phyloP scores from a whole-genome alignment of 2,113 vertebrate genomes.

The Suricata suricatta region DNA sequence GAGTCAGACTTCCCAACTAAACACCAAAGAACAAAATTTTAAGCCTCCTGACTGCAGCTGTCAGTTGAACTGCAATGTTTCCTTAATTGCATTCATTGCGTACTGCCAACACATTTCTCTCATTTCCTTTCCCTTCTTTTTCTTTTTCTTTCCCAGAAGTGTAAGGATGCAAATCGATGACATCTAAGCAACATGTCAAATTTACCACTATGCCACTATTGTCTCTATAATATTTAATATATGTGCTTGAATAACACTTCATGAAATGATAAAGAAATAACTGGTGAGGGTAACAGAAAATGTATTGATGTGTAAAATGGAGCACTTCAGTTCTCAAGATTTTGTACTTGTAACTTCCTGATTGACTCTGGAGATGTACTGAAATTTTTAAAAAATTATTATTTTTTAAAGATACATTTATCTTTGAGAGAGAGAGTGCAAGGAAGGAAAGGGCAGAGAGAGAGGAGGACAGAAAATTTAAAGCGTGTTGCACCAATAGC shows the following conservation, averaged over 20 bases:
- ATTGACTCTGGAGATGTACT: background rate
- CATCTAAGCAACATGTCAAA: background rate
- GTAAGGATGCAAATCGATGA: background rate
- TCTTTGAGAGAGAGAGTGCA: too few relatives aligned
- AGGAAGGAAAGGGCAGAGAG: too few relatives aligned
- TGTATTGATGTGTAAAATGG: background rate
- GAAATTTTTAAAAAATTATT: background rate
- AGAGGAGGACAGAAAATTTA: too few relatives aligned
- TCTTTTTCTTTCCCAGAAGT: background rate
- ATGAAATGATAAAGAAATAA: background rate
- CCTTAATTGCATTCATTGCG: too few relatives aligned
- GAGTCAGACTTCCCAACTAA: background rate
- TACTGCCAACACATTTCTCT: background rate
- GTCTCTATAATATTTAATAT: too few relatives aligned
- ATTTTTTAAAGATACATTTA: too few relatives aligned
- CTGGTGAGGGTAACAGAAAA: too few relatives aligned
- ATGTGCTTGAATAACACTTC: too few relatives aligned
- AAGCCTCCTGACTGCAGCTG: background rate
- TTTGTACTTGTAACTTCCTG: background rate
- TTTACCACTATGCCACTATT: background rate
- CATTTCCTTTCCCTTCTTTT: background rate
- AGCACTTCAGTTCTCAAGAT: background rate
- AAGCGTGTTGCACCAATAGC: too few relatives aligned
- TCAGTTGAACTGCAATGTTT: background rate
- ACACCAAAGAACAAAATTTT: background rate